Percentiles rank a stretch among this genome's conserved stretches.
Evolutionary conservation across 2,113 vertebrate species (phyloP).

Genomic region (Thryonomys swinderianus): DNA sequence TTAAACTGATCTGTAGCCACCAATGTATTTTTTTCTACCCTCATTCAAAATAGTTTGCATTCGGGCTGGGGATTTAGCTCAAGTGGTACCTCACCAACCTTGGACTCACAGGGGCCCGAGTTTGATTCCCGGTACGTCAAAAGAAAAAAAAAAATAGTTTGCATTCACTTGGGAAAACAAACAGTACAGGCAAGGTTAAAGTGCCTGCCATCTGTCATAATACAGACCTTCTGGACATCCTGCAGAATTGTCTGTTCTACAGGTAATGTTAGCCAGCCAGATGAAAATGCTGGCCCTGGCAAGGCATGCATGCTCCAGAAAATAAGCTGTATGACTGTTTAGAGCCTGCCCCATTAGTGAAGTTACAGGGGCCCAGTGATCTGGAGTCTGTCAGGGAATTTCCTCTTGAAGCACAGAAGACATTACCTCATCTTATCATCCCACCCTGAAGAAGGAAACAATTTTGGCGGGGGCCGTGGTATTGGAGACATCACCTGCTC

Average conservation of each 20-base stretch:
- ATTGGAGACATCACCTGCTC: background rate
- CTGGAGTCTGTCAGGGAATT: conserved; percentile 5
- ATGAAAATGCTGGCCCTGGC: background rate
- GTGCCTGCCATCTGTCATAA: background rate
- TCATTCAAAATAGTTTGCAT: no score
- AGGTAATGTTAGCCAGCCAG: background rate
- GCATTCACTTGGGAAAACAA: background rate
- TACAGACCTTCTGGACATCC: background rate
- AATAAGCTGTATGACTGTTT: background rate
- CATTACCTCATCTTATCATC: background rate
- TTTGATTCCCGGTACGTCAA: no score
- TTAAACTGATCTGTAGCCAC: background rate
- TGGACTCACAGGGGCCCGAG: no score
- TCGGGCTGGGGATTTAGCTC: no score
- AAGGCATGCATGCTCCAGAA: background rate
- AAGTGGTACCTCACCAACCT: no score
- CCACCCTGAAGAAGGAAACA: background rate
- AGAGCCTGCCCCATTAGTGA: background rate
- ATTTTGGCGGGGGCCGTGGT: background rate
- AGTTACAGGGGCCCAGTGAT: background rate
- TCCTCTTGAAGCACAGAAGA: background rate
- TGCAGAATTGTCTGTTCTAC: background rate
- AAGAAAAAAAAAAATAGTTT: no score
- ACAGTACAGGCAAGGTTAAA: background rate
- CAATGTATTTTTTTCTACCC: background rate